phyloP scores from a whole-genome alignment of 1,140 invertebrate genomes.

The Caenorhabditis latens region DNA sequence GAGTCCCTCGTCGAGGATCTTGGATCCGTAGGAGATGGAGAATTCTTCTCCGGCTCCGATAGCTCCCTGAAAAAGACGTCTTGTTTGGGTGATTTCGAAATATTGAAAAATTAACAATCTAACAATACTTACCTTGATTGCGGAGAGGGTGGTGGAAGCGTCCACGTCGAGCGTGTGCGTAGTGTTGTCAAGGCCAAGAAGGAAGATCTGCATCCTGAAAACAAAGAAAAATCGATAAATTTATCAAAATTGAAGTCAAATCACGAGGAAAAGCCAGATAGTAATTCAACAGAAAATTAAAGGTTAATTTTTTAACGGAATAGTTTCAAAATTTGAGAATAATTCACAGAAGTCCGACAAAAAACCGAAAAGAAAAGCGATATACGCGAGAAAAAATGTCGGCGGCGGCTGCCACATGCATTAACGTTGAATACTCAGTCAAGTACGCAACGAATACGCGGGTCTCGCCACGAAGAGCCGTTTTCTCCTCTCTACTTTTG shows the following conservation, averaged over 20 bases:
- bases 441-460: slow-evolving; percentile 33
- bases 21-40: slow-evolving; percentile 62
- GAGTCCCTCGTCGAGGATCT: slow-evolving; percentile 59
- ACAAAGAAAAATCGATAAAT: slow-evolving; percentile 26
- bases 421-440: slow-evolving; percentile 45
- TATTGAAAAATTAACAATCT: background rate
- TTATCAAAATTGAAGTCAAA: background rate
- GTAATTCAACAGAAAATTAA: background rate
- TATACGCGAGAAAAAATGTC: background rate
- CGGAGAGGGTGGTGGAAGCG: slow-evolving; percentile 42
- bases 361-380: slow-evolving; percentile 2
- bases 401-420: background rate
- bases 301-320: background rate
- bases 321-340: background rate
- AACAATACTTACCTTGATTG: slow-evolving; percentile 33
- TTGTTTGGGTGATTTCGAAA: background rate
- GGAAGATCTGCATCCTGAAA: slow-evolving; percentile 56
- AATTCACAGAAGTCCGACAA: background rate
- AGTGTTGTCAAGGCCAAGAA: slow-evolving; percentile 54
- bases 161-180: slow-evolving; percentile 54
- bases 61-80: background rate
- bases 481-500: background rate
- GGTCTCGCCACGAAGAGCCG: slow-evolving; percentile 30
- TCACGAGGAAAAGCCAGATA: background rate
- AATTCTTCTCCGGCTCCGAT: slow-evolving; percentile 46